These are phyloP conservation scores for Ceratosolen solmsi DNA, from an alignment of 1,140 invertebrate genomes.

Conservation along the genomic window DNA sequence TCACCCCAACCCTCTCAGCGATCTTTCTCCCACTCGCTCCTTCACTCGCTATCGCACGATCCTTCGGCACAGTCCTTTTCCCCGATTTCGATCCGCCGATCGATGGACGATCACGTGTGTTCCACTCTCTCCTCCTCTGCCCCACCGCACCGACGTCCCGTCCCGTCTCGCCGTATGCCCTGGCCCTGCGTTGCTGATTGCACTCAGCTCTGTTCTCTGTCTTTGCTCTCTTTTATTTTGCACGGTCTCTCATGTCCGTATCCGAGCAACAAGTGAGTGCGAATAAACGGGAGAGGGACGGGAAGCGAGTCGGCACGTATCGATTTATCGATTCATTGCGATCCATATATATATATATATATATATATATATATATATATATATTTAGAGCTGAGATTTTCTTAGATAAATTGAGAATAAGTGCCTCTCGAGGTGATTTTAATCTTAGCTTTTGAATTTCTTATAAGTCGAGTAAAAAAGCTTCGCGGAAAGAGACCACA, in stretches of 20 bases:
- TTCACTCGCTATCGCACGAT: background rate
- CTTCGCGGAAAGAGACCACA: background rate
- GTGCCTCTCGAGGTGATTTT: constrained; percentile 19
- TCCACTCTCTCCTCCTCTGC: constrained; percentile 15
- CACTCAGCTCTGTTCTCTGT: background rate
- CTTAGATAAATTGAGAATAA: constrained; percentile 18
- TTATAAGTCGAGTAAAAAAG: constrained; percentile 13
- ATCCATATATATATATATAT: too few species aligned
- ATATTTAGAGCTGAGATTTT: constrained; percentile 37
- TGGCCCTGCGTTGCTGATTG: background rate
- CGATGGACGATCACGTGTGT: constrained; percentile 49
- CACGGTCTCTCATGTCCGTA: background rate
- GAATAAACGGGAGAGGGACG: constrained; percentile 5
- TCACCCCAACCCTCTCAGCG: background rate
- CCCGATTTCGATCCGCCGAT: constrained; percentile 55
- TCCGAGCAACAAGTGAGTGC: constrained; percentile 17
- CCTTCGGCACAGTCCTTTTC: constrained; percentile 29
- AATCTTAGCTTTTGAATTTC: constrained; percentile 35
- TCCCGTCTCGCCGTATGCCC: background rate
- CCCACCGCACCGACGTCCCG: background rate
- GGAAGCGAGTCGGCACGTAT: constrained; percentile 2
- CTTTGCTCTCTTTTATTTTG: constrained; percentile 28
- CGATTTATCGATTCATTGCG: constrained; percentile 47
- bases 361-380: too few species aligned
- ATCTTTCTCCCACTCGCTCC: background rate